Percentiles rank a stretch among this genome's conserved stretches.
Conservation (phyloP, 2,113 vertebrate genomes). For the Beaufortia kweichowensis region DNA sequence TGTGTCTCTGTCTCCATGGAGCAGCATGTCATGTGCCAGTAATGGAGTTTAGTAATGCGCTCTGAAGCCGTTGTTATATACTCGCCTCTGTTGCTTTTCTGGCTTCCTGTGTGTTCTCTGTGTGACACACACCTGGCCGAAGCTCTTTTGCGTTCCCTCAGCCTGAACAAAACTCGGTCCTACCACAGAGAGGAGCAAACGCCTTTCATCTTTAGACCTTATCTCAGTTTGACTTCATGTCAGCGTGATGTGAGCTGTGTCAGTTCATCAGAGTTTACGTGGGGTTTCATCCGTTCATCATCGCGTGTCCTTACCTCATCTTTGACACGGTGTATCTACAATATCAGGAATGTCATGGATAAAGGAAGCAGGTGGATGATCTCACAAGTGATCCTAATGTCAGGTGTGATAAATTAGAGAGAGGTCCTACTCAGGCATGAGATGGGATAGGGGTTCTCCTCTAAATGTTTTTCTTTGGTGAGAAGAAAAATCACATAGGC, state of each 20-base stretch:
- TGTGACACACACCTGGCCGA: constrained; percentile 68
- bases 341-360: not conserved
- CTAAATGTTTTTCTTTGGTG: too few species aligned
- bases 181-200: constrained; percentile 1
- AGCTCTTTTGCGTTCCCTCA: constrained; percentile 65
- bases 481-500: too few species aligned
- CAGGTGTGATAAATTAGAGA: not conserved
- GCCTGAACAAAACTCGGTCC: constrained; percentile 62
- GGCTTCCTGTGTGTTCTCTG: constrained; percentile 71
- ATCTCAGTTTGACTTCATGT: constrained; percentile 38
- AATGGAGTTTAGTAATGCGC: constrained; percentile 33
- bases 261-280: constrained; percentile 17
- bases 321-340: not conserved
- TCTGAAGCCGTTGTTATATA: constrained; percentile 57
- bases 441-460: too few species aligned
- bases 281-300: not conserved
- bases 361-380: not conserved
- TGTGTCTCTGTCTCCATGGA: constrained; percentile 54
- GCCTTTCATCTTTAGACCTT: constrained; percentile 43
- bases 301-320: constrained; percentile 2
- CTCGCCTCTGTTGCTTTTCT: constrained; percentile 59
- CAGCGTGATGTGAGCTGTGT: constrained; percentile 36
- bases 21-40: constrained; percentile 24
- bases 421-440: too few species aligned
- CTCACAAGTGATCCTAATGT: constrained; percentile 4